Conservation (phyloP, 2,888 invertebrate genomes). For the Phyto melanocephala region DNA sequence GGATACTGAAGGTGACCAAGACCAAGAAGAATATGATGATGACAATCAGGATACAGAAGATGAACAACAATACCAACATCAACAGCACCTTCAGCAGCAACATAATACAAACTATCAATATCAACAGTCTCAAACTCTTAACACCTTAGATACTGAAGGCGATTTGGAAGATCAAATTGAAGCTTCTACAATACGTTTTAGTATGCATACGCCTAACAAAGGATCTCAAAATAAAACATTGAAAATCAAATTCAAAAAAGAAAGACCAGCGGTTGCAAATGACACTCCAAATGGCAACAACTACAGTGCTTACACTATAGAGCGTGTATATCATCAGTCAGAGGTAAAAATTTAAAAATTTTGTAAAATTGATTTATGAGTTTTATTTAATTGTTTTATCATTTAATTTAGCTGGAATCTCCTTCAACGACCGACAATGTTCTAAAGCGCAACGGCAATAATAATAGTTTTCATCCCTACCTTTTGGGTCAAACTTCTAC, state of each 20-base stretch:
- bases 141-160: conserved; percentile 39
- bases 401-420: conserved; percentile 50
- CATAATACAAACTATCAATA: conserved; percentile 39
- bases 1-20: conserved; percentile 57
- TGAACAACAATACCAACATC: conserved; percentile 48
- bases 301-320: conserved; percentile 76
- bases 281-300: conserved; percentile 73
- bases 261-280: conserved; percentile 57
- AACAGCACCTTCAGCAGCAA: conserved; percentile 30
- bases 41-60: conserved; percentile 67
- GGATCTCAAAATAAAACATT: conserved; percentile 76
- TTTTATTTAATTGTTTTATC: neutral
- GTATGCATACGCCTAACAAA: conserved; percentile 74
- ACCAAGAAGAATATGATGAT: conserved; percentile 58
- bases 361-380: neutral
- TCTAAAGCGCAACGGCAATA: conserved; percentile 69
- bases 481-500: conserved; percentile 75
- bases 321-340: conserved; percentile 71
- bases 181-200: conserved; percentile 76
- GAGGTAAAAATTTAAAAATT: conserved; percentile 52
- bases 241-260: conserved; percentile 78
- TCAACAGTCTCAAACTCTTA: conserved; percentile 39
- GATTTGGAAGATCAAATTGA: conserved; percentile 76
- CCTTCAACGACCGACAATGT: conserved; percentile 57
- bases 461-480: conserved; percentile 76